These are phyloP conservation scores for Aphis craccivora DNA, from an alignment of 1,140 invertebrate species.

Conservation along the genomic window DNA sequence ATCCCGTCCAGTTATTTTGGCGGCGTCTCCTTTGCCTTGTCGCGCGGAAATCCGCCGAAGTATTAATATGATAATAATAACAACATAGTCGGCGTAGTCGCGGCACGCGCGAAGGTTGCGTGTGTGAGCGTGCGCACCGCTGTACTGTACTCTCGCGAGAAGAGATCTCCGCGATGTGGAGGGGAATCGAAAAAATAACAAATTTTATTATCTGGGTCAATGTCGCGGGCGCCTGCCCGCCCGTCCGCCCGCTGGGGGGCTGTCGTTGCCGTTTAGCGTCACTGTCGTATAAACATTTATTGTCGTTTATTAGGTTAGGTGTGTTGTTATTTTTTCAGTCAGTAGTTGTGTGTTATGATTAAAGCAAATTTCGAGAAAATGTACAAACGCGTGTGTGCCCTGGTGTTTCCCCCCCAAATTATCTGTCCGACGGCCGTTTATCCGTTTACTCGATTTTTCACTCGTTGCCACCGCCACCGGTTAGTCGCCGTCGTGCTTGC, in stretches of 20 bases:
- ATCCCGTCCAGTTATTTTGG: background rate
- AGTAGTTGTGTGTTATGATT: background rate
- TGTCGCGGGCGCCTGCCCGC: background rate
- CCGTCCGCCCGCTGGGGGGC: background rate
- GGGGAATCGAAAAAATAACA: slow-evolving; percentile 24
- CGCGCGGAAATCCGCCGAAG: background rate
- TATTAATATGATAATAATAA: background rate
- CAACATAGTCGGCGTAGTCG: background rate
- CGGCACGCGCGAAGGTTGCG: slow-evolving; percentile 24
- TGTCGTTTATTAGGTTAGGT: background rate
- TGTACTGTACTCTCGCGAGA: background rate
- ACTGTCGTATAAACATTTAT: background rate
- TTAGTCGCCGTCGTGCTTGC: background rate
- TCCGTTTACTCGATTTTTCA: background rate
- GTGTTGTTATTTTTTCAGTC: background rate
- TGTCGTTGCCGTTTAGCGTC: background rate
- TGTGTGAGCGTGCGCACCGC: background rate
- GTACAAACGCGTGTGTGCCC: background rate
- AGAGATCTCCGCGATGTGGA: background rate
- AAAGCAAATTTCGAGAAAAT: background rate
- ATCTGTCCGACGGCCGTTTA: background rate
- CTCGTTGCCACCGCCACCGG: background rate
- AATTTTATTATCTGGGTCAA: slow-evolving; percentile 25
- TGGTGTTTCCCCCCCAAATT: background rate
- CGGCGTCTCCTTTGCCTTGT: background rate